Base-by-base conservation (phyloP, 2,113 vertebrate genomes). In the Hipposideros armiger region DNA sequence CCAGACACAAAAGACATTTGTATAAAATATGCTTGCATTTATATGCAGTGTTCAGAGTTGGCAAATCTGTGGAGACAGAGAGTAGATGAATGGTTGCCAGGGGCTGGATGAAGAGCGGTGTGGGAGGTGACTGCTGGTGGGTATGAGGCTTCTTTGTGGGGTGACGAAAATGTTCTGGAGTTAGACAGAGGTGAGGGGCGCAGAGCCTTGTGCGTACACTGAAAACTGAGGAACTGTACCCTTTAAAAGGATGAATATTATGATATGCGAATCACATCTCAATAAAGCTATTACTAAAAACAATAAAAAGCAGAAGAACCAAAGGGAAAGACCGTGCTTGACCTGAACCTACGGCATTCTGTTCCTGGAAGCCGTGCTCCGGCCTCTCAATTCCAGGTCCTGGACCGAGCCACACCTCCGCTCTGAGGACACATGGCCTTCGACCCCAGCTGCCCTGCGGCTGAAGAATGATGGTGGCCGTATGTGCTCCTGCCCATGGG, bases 341-440 rank as follows among this genome's bases (percentile, higher is more conserved):
- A 19, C 16, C 45, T 11, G 70, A 92, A n/a, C 47, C 62, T 73
- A 30, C 47, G 16, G 17, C 47, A 88, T 28, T 66, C 60, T 32
- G 56, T 60, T n/a, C 42, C 47, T 1, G 11, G n/a, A 60, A 56
- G 30, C 56, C 8, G 0, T 1, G 0, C 4, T 50, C 50, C 7
- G 50, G 50, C 7, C 50, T 50, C 28, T 50, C 22, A 56, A 16
- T 52, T 47, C 7, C 0, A 7, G 28, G 19, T 72, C 42, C 54
- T 62, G 2, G 22, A 20, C 50, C 52, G 67, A 56, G 1, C 6
- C 10, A 7, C 0, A 2, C 2, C 3, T 0, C 6, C 17, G 42
- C 42, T 24, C 26, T 11, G 8, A 0, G 11, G 13, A 20, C 20
- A 22, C 1, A 0, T 7, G 3, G 32, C 36, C 50, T 10, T 2